These are phyloP conservation scores for Pteropus alecto DNA, from an alignment of 2,113 vertebrate genomes.

Conservation along the genomic window DNA sequence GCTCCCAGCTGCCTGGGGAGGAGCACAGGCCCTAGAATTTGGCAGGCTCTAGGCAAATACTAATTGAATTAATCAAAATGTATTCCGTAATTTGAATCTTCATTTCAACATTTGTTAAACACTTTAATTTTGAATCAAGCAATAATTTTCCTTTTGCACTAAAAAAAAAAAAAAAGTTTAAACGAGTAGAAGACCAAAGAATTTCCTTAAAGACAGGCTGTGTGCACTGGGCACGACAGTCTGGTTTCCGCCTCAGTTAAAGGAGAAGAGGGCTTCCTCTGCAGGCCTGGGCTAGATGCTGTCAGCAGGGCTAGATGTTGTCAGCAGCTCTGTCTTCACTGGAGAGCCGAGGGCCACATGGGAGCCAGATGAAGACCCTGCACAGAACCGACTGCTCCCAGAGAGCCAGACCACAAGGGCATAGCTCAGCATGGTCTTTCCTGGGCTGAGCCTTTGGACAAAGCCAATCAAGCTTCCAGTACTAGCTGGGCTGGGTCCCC, in stretches of 20 bases:
- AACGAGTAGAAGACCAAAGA: background rate
- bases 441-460: background rate
- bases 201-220: background rate
- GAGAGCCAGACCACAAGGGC: background rate
- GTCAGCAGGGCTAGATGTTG: background rate
- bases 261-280: background rate
- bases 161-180: background rate
- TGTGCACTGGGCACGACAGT: background rate
- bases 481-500: background rate
- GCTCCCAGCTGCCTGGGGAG: background rate
- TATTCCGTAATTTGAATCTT: conserved; percentile 38
- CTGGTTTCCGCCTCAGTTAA: background rate
- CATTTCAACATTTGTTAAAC: conserved; percentile 28
- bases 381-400: background rate
- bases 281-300: background rate
- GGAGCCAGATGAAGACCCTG: background rate
- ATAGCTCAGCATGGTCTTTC: background rate
- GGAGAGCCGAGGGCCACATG: background rate
- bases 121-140: conserved; percentile 29
- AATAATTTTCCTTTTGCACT: conserved; percentile 7
- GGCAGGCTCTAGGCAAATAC: conserved; percentile 14
- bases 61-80: conserved; percentile 39
- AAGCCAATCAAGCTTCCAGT: background rate
- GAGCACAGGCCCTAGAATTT: background rate
- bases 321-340: background rate